A percentile compares a stretch with the other conserved stretches of the same genome.
Evolutionary conservation across 2,888 invertebrate genomes (phyloP).

Genomic region (Papilio gigon): DNA sequence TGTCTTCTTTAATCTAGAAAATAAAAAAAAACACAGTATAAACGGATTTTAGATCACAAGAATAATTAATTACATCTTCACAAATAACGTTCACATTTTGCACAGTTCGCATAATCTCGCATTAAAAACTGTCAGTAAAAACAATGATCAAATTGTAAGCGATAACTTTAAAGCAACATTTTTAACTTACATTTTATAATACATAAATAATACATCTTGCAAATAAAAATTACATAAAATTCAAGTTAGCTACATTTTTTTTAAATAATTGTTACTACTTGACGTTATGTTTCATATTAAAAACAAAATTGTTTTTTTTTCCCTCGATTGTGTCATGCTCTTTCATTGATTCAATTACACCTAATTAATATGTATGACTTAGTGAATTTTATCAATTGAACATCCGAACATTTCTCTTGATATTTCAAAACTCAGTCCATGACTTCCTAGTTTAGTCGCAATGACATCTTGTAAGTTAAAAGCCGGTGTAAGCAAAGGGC

Average conservation of each 20-base stretch:
- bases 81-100: conserved; percentile 76
- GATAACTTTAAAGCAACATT: conserved; percentile 80
- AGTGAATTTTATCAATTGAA: conserved; percentile 61
- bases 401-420: conserved; percentile 55
- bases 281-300: conserved; percentile 61
- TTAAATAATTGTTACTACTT: conserved; percentile 78
- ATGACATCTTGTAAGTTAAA: conserved; percentile 57
- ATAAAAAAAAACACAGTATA: conserved; percentile 82
- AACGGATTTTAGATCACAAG: conserved; percentile 82
- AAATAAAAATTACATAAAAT: conserved; percentile 80
- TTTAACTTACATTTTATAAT: conserved; percentile 79
- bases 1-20: conserved; percentile 82
- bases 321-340: conserved; percentile 47
- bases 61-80: conserved; percentile 83
- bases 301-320: conserved; percentile 50
- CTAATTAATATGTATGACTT: conserved; percentile 56
- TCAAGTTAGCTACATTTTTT: conserved; percentile 79
- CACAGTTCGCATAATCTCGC: conserved; percentile 69
- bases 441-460: conserved; percentile 58
- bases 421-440: conserved; percentile 68
- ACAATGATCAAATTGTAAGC: conserved; percentile 75
- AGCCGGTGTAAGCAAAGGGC: conserved; percentile 34
- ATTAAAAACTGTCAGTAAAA: conserved; percentile 73
- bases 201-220: conserved; percentile 82
- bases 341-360: conserved; percentile 43